Evolutionary conservation across 2,113 vertebrate species (phyloP), one percentile per base, ranked within the genome.

Genomic region (Bufo gargarizans): DNA sequence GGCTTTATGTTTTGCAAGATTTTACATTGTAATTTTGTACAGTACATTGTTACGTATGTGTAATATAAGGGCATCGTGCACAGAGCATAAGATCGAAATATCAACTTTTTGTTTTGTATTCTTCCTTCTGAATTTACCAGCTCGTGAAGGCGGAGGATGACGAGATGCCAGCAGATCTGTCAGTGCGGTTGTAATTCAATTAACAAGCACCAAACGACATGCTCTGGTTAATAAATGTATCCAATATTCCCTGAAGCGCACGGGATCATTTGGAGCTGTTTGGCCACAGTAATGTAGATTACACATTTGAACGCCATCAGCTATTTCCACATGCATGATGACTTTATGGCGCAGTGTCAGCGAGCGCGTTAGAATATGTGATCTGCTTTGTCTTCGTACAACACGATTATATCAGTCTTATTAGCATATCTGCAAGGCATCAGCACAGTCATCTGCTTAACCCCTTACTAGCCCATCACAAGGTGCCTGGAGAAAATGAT

Each of bases 231-330:
- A 72, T 71, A 86, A 86, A 67, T 56, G 76, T 53, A 55, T 63
- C 47, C 49, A 50, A 74, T 88, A 88, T 88, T 82, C 86, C 78
- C 72, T 45, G 63, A 82, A 80, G 86, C 77, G 17, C 20, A 10
- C 50, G 4, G 20, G 50, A 71, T 71, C 49, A 72, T 61, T 86
- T 58, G 19, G 33, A 72, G 78, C 59, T 55, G 47, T 87, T 56
- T 82, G 86, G 76, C 77, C 86, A 74, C 77, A 82, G 33, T 59
- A 74, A 72, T 59, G 63, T 72, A 82, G 78, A 88, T 88, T 69
- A 81, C 77, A 81, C 82, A 88, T 88, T n/a, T 53, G 53, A 88
- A 82, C 65, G 56, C 78, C 53, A 74, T 82, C 78, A 72, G 78
- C n/a, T n/a, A 83, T 63, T 88, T 17, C 86, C 78, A 74, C 78